Base-by-base conservation (phyloP, 1,140 invertebrate species). In the Solenopsis fugax region DNA sequence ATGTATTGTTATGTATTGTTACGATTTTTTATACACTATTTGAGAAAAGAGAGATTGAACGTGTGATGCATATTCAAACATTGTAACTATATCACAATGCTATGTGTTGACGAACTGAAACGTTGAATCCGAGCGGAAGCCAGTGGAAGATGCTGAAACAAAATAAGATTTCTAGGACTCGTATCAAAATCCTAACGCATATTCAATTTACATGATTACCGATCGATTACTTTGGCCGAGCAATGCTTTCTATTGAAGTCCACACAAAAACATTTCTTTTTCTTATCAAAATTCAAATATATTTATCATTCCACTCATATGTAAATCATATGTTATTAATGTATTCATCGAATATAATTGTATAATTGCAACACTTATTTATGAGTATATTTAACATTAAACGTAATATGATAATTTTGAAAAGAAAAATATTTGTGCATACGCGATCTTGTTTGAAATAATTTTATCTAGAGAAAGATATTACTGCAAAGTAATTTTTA, bases 91-190 rank as follows among this genome's bases (percentile, higher is more conserved):
- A 87, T 60, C 85, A 86, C 29, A 71, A 50, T 84, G 71, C 9
- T 24, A 67, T 73, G 13, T 9, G 80, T 64, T 21, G 78, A 80
- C 37, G 69, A 62, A 87, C 37, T 73, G 85, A 73, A 62, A 75
- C 41, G 58, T 67, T 24, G 86, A 84, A 87, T 60, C 67, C 86
- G 24, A 85, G 45, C 24, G 80, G 86, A 84, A 84, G 67, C 86
- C 78, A 84, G 80, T 85, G 78, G 86, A 71, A 87, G 77, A 87
- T 87, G 86, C 86, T 87, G 86, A 87, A 87, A 87, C 86, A 87
- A 87, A 87, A 87, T 67, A 84, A 84, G 7, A 87, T 54, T 73
- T 84, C 80, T 87, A 87, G 80, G 67, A 69, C 48, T 87, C 80
- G 24, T 73, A 34, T 69, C 52, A 48, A 75, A 52, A 64, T 75